These are phyloP conservation scores for Mus caroli DNA, from an alignment of 2,797 vertebrate species.

Conservation along the genomic window DNA sequence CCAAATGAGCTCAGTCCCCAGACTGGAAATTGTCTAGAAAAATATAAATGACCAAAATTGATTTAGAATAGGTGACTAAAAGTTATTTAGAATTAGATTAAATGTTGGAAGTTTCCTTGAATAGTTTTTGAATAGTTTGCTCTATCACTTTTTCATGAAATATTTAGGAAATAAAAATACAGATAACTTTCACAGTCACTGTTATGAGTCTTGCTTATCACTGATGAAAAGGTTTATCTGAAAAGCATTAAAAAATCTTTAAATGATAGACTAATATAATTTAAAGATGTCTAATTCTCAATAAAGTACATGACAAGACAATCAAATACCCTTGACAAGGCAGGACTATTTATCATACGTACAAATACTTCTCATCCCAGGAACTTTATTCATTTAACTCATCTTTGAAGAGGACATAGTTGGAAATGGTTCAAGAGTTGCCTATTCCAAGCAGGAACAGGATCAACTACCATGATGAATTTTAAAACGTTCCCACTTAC, in stretches of 20 bases:
- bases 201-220: conserved; percentile 25
- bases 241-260: neutral
- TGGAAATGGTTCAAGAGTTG: neutral
- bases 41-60: neutral
- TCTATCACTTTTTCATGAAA: neutral
- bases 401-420: conserved; percentile 1
- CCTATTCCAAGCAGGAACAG: neutral
- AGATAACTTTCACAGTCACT: conserved; percentile 1
- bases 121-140: neutral
- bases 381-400: neutral
- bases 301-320: neutral
- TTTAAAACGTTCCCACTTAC: neutral
- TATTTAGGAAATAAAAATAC: conserved; percentile 38
- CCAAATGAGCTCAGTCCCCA: neutral
- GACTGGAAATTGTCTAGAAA: conserved; percentile 8
- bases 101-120: neutral
- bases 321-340: neutral
- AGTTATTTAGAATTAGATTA: neutral
- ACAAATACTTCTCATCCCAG: conserved; percentile 19
- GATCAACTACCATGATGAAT: neutral
- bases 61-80: neutral
- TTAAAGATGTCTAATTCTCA: neutral
- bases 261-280: neutral
- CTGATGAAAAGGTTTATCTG: conserved; percentile 10
- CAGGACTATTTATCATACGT: neutral